These are phyloP conservation scores for Leucoraja ocellata DNA, from an alignment of 2,797 vertebrate genomes.

Conservation along the genomic window DNA sequence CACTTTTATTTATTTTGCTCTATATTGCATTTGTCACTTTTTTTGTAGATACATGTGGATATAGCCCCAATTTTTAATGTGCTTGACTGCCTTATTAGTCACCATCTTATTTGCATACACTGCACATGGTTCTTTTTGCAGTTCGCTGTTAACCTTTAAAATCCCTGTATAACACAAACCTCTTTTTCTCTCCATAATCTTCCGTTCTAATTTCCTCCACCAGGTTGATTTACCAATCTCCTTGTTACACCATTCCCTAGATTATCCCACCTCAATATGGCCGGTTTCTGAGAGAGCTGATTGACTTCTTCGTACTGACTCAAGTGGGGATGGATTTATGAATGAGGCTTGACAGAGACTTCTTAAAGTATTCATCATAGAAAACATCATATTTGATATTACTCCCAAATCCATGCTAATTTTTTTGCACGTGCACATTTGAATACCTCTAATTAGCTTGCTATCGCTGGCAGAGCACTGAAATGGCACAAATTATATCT, in stretches of 20 bases:
- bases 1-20: background rate
- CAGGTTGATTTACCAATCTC: background rate
- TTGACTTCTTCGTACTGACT: background rate
- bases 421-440: too few species aligned
- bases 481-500: too few species aligned
- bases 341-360: background rate
- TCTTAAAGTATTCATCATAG: background rate
- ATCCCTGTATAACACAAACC: background rate
- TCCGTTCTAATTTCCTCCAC: background rate
- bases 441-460: too few species aligned
- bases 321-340: background rate
- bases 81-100: too few species aligned
- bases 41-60: background rate
- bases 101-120: background rate
- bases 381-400: background rate
- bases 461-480: too few species aligned
- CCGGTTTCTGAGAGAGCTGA: background rate
- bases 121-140: background rate
- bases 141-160: background rate
- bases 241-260: background rate
- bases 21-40: background rate
- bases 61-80: too few species aligned
- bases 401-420: background rate
- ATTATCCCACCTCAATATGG: background rate
- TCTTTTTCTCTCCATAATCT: background rate